Evolutionary conservation across 2,888 invertebrate species (phyloP).

Genomic region (Ophion slaviceki): DNA sequence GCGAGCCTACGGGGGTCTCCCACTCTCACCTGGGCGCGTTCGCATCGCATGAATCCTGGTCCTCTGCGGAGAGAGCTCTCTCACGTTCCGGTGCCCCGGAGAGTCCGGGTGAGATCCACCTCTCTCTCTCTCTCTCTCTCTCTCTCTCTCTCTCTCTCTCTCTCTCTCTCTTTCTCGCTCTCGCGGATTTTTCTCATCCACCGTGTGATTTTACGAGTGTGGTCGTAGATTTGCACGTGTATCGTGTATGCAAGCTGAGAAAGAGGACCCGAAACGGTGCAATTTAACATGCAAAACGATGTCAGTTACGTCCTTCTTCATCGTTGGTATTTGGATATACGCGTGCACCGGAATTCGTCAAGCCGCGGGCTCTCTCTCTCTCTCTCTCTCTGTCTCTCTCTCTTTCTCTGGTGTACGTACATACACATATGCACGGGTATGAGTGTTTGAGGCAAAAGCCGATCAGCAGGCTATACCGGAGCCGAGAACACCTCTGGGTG

Average conservation of each 20-base stretch:
- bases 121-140: conserved; percentile 35
- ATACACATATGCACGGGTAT: neutral
- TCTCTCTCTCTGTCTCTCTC: neutral
- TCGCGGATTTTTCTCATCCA: conserved; percentile 16
- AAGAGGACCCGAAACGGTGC: neutral
- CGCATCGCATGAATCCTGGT: conserved; percentile 62
- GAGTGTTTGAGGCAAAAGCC: conserved; percentile 44
- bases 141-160: conserved; percentile 16
- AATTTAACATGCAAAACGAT: conserved; percentile 22
- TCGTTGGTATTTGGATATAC: conserved; percentile 22
- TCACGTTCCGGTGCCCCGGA: conserved; percentile 66
- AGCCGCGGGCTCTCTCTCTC: conserved; percentile 32
- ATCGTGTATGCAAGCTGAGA: neutral
- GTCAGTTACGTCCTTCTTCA: conserved; percentile 39
- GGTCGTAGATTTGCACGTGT: neutral
- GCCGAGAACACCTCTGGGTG: conserved; percentile 58
- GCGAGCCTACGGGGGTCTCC: conserved; percentile 60
- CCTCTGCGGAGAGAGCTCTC: conserved; percentile 52
- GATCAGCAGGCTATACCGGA: conserved; percentile 55
- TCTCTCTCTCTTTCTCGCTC: conserved; percentile 14
- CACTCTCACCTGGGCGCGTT: conserved; percentile 61
- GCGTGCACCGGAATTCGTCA: conserved; percentile 60
- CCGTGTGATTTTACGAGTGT: conserved; percentile 19
- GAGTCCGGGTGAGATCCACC: conserved; percentile 46
- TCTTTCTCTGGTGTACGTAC: neutral